phyloP scores from a whole-genome alignment of 2,113 vertebrate species.

The Perca flavescens region DNA sequence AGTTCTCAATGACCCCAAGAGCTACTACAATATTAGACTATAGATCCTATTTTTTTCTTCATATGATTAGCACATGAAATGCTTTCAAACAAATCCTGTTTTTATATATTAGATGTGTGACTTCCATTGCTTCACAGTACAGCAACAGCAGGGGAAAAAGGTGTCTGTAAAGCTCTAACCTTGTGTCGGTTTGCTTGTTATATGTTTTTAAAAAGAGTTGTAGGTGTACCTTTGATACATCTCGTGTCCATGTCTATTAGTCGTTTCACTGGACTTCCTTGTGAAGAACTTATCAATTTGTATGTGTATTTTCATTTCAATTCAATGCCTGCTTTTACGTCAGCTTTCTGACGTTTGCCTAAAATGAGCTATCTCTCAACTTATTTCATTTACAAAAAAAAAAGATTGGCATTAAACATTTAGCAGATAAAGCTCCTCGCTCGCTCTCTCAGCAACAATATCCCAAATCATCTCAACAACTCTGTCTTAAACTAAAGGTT shows the following conservation, averaged over 20 bases:
- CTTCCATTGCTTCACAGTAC: neutral
- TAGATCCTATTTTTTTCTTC: conserved; percentile 16
- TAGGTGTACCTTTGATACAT: neutral
- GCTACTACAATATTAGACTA: neutral
- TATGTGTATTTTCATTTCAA: neutral
- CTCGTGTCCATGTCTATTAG: neutral
- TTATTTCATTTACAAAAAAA: neutral
- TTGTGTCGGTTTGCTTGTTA: neutral
- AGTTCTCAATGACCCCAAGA: neutral
- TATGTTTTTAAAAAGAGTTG: neutral
- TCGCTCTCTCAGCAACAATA: neutral
- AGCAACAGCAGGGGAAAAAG: neutral
- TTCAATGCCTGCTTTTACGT: neutral
- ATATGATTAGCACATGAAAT: neutral
- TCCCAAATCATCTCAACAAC: neutral
- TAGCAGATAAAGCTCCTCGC: neutral
- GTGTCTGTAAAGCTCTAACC: neutral
- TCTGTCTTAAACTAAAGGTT: neutral
- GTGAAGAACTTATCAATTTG: neutral
- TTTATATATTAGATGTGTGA: neutral
- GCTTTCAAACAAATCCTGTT: neutral
- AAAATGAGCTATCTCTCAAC: neutral
- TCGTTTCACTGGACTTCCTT: neutral
- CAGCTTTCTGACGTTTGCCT: neutral
- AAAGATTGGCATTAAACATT: neutral